Evolutionary conservation across 2,797 vertebrate genomes (phyloP).

Genomic region (Pelochelys cantorii): DNA sequence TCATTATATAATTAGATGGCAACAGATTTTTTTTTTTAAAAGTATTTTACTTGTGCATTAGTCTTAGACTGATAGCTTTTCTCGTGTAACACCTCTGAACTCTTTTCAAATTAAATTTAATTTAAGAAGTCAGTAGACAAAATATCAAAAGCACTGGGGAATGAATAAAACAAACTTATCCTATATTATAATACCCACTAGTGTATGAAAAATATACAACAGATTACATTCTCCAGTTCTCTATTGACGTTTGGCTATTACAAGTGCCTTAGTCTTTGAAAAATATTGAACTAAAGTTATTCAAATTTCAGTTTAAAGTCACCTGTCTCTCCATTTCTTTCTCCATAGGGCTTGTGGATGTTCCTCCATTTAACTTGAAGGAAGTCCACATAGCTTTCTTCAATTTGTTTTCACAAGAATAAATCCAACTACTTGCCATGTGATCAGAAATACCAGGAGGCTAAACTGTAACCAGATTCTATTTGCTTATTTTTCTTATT

Average conservation of each 20-base stretch:
- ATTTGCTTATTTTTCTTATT: neutral
- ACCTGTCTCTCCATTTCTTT: neutral
- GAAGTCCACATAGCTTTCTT: neutral
- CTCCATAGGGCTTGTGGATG: neutral
- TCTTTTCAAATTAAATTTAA: neutral
- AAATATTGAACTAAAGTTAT: neutral
- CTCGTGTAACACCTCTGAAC: neutral
- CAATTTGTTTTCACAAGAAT: accelerated
- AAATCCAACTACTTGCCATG: neutral
- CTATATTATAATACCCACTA: neutral
- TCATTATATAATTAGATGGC: neutral
- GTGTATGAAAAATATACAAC: neutral
- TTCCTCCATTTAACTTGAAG: neutral
- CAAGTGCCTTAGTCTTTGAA: neutral
- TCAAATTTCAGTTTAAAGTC: neutral
- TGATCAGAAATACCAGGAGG: neutral
- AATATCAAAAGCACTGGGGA: neutral
- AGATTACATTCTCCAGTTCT: conserved; percentile 18
- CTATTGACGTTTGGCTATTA: neutral
- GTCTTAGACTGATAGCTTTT: neutral
- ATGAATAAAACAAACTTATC: neutral
- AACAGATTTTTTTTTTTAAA: neutral
- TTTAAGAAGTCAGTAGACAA: neutral
- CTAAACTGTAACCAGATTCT: neutral
- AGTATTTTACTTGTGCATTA: neutral